Percentiles rank a stretch among this genome's conserved stretches.
These are phyloP conservation scores for Darevskia nairensis DNA, from an alignment of 2,797 vertebrate species.

Conservation along the genomic window DNA sequence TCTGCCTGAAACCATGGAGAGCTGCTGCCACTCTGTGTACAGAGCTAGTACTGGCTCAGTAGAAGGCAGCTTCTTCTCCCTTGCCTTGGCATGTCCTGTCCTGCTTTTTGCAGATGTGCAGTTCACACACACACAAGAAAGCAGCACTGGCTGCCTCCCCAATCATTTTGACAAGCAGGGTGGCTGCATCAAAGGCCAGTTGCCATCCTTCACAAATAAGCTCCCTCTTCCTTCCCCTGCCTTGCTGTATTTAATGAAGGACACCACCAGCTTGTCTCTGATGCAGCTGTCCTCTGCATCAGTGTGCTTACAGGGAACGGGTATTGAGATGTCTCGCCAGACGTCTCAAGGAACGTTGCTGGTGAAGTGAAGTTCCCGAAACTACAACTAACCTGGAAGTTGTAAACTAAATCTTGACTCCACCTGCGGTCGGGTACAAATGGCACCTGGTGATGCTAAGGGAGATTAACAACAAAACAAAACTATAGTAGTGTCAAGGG, in stretches of 20 bases:
- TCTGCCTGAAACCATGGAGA: too few species aligned
- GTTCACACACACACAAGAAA: background rate
- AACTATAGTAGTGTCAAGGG: background rate
- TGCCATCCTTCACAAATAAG: background rate
- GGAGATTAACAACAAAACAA: background rate
- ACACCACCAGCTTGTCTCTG: background rate
- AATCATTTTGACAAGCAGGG: background rate
- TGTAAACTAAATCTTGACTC: background rate
- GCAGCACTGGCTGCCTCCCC: background rate
- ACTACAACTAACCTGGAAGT: background rate
- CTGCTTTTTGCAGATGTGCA: background rate
- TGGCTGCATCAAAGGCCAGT: background rate
- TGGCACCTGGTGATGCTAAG: background rate
- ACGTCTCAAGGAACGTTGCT: background rate
- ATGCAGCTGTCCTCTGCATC: background rate
- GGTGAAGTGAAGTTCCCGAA: too few species aligned
- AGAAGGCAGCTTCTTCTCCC: too few species aligned
- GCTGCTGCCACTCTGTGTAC: too few species aligned
- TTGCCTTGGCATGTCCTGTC: background rate
- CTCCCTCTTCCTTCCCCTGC: background rate
- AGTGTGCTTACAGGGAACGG: background rate
- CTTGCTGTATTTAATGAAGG: background rate
- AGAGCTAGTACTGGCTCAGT: too few species aligned
- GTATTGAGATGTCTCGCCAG: background rate
- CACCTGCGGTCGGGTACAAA: background rate